A percentile compares a stretch with the other conserved stretches of the same genome.
Conservation (phyloP, 2,888 invertebrate genomes). For the Gymnocheta viridis region DNA sequence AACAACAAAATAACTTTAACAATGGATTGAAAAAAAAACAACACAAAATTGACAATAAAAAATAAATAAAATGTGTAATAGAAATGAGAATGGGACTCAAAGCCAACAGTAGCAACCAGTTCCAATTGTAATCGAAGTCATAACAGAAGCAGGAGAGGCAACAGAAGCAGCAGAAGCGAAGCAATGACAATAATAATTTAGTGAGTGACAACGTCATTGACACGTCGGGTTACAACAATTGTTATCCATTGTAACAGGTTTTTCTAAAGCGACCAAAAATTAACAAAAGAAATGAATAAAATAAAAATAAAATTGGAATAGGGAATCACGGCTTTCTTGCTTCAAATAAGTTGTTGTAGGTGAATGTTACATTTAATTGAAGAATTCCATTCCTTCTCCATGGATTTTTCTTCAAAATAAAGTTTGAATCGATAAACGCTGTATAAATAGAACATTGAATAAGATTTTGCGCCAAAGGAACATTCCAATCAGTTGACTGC, state of each 20-base stretch:
- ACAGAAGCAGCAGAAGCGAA: slow-evolving; percentile 20
- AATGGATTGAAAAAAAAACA: slow-evolving; percentile 5
- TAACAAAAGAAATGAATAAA: slow-evolving; percentile 4
- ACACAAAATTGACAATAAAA: slow-evolving; percentile 21
- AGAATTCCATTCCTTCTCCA: too few relatives aligned
- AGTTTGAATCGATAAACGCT: too few relatives aligned
- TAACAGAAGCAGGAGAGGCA: slow-evolving; percentile 26
- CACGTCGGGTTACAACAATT: slow-evolving; percentile 48
- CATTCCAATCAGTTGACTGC: too few relatives aligned
- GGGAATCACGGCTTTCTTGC: not conserved
- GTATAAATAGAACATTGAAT: too few relatives aligned
- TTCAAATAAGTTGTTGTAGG: not conserved
- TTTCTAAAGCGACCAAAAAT: slow-evolving; percentile 35
- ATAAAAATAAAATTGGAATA: slow-evolving; percentile 10
- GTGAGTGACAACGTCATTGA: slow-evolving; percentile 66
- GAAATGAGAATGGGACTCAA: slow-evolving; percentile 14
- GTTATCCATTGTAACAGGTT: slow-evolving; percentile 35
- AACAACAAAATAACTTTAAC: slow-evolving; percentile 8
- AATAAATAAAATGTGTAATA: not conserved
- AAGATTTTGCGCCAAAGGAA: too few relatives aligned
- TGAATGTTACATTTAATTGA: too few relatives aligned
- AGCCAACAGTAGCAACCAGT: slow-evolving; percentile 27
- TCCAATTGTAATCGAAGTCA: slow-evolving; percentile 31
- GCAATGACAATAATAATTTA: slow-evolving; percentile 63
- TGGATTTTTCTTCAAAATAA: too few relatives aligned